A percentile compares a stretch with the other conserved stretches of the same genome.
Conservation (phyloP, 2,113 vertebrate genomes). For the Dinomys branickii region DNA sequence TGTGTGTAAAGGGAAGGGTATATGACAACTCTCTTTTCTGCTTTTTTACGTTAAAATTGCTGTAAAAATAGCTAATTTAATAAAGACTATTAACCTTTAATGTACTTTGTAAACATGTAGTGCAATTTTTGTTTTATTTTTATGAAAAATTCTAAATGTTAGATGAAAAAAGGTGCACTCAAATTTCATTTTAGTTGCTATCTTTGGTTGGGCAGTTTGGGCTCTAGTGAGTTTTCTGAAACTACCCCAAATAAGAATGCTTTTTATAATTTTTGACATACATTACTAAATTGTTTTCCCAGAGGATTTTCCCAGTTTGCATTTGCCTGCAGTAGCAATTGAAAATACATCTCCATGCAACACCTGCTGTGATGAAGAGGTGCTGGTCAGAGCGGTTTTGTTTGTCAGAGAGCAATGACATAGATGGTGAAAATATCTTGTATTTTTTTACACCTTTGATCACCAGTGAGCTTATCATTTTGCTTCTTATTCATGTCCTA, state of each 20-base stretch:
- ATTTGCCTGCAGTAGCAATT: not conserved
- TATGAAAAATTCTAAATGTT: not conserved
- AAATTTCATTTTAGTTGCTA: not conserved
- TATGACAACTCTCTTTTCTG: not conserved
- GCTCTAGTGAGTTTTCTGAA: not conserved
- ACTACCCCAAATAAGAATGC: not conserved
- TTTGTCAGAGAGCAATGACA: not conserved
- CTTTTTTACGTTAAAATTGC: not conserved
- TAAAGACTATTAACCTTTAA: not conserved
- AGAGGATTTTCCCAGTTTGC: not conserved
- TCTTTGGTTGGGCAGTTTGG: not conserved
- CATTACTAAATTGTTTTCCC: not conserved
- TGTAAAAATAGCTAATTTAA: not conserved
- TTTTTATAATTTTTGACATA: not conserved
- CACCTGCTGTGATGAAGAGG: not conserved
- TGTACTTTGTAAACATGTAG: not conserved
- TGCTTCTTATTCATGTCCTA: not conserved
- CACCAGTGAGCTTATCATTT: not conserved
- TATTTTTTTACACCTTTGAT: not conserved
- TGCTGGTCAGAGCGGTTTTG: not conserved
- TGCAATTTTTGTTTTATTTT: not conserved
- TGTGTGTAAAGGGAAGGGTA: not conserved
- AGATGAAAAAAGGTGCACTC: not conserved
- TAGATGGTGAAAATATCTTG: not conserved
- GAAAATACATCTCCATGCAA: not conserved